Conservation (phyloP, 2,888 invertebrate species). For the Cheiracanthium punctorium region DNA sequence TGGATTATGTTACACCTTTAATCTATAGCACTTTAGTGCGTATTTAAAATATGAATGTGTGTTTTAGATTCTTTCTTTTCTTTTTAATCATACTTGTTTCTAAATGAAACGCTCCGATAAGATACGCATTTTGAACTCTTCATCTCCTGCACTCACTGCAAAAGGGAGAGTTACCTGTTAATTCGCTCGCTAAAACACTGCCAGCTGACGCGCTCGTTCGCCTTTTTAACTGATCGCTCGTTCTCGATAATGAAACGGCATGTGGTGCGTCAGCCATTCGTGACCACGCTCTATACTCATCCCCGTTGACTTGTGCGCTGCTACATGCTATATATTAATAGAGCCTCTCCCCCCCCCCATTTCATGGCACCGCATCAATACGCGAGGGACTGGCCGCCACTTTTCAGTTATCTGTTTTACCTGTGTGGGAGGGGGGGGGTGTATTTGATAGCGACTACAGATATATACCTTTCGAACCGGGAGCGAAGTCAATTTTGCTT, state of each 20-base stretch:
- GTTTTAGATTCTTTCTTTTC: too few relatives aligned
- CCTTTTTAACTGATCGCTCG: not conserved
- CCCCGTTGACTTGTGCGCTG: conserved; percentile 1
- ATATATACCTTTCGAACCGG: not conserved
- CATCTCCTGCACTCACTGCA: too few relatives aligned
- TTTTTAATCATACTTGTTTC: too few relatives aligned
- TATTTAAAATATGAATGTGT: too few relatives aligned
- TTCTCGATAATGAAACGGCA: conserved; percentile 41
- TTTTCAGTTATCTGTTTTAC: not conserved
- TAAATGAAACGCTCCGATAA: too few relatives aligned
- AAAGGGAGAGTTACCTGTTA: not conserved
- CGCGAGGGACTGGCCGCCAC: not conserved
- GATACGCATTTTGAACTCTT: too few relatives aligned
- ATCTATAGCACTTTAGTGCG: too few relatives aligned
- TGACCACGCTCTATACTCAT: conserved; percentile 21
- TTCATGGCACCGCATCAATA: too few relatives aligned
- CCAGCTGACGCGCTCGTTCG: not conserved
- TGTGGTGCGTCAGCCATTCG: conserved; percentile 32
- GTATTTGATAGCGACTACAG: too few relatives aligned
- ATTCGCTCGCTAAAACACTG: not conserved
- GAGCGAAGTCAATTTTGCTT: not conserved
- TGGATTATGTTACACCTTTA: too few relatives aligned
- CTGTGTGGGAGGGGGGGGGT: not conserved
- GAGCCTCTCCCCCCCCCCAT: not conserved
- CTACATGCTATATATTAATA: conserved; percentile 2